phyloP scores from a whole-genome alignment of 2,888 invertebrate species.

The Tipula lateralis region DNA sequence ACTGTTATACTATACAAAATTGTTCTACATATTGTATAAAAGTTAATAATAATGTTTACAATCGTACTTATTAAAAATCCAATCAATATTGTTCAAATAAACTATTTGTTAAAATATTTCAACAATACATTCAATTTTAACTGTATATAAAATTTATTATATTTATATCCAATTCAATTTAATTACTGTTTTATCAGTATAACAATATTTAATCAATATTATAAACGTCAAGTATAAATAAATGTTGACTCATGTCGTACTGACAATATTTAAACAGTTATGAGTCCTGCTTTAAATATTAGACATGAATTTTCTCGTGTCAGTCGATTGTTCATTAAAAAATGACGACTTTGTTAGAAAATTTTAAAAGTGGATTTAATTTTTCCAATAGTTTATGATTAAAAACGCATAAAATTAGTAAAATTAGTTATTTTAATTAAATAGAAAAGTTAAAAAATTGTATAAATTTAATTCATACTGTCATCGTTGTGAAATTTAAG shows the following conservation, averaged over 20 bases:
- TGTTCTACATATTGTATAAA: neutral
- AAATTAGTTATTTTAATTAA: neutral
- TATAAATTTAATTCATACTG: neutral
- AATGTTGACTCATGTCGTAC: neutral
- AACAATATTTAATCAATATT: neutral
- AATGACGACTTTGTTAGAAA: conserved; percentile 28
- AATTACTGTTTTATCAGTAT: neutral
- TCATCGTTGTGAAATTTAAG: neutral
- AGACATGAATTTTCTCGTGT: neutral
- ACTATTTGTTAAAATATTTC: too few species aligned
- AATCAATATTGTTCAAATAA: too few species aligned
- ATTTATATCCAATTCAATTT: too few species aligned
- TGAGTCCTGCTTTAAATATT: neutral
- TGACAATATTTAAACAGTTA: neutral
- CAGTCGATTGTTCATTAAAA: conserved; percentile 15
- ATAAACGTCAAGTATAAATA: neutral
- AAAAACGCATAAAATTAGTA: neutral
- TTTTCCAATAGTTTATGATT: conserved; percentile 16
- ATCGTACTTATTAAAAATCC: too few species aligned
- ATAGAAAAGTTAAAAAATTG: neutral
- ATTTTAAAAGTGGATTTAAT: neutral
- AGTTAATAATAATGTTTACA: too few species aligned
- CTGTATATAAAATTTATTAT: neutral
- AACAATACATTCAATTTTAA: too few species aligned
- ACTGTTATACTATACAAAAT: neutral